Evolutionary conservation across 2,113 vertebrate genomes (phyloP).

Genomic region (Prietella phreatophila): DNA sequence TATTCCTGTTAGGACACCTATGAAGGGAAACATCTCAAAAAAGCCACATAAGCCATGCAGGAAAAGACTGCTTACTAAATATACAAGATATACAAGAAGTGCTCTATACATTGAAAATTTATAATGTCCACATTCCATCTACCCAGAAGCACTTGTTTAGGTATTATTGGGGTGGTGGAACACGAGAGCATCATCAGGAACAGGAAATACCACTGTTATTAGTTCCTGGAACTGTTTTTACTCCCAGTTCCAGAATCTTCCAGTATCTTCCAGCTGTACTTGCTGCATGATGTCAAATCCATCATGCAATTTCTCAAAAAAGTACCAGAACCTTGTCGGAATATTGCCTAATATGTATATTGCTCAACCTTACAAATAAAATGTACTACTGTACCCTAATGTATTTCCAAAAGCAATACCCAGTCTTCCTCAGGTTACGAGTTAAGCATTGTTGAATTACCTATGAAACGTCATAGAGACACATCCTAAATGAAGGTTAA

Average conservation of each 20-base stretch:
- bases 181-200: neutral
- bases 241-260: neutral
- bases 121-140: neutral
- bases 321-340: neutral
- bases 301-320: neutral
- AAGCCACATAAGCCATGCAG: neutral
- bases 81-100: neutral
- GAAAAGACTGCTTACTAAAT: slow-evolving; percentile 2
- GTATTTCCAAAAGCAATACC: neutral
- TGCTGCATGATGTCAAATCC: neutral
- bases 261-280: neutral
- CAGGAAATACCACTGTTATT: neutral
- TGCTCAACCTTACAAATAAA: neutral
- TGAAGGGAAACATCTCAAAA: neutral
- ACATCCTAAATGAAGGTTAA: neutral
- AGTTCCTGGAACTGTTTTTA: neutral
- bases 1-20: neutral
- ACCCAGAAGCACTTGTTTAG: neutral
- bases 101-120: neutral
- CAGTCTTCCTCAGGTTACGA: no score
- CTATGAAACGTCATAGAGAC: neutral
- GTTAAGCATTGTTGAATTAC: no score
- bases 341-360: neutral
- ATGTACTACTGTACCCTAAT: neutral
- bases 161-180: neutral